Conservation (phyloP, 2,113 vertebrate species). For the Mesitornis unicolor region DNA sequence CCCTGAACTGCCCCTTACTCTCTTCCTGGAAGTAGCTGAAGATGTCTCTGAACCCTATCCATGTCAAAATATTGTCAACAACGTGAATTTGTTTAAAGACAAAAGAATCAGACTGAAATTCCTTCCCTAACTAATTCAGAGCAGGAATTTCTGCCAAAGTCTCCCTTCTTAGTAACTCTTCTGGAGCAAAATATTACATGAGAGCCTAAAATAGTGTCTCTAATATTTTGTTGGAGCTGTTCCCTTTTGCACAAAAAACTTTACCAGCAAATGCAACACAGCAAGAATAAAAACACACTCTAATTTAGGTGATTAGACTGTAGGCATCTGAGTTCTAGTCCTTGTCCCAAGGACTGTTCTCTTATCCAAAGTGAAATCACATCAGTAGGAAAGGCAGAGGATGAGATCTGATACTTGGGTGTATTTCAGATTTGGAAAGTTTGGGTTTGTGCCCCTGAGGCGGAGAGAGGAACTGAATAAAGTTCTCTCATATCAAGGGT, state of each 20-base stretch:
- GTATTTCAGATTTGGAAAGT: neutral
- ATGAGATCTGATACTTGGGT: neutral
- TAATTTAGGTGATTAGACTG: neutral
- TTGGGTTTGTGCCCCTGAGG: neutral
- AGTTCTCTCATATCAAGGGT: neutral
- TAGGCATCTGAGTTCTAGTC: neutral
- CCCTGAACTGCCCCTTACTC: neutral
- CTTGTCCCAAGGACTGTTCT: neutral
- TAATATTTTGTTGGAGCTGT: neutral
- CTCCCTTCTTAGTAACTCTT: neutral
- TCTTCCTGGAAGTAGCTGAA: neutral
- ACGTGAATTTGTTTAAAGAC: neutral
- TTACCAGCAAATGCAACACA: neutral
- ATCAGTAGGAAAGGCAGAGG: fast-evolving
- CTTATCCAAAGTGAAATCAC: neutral
- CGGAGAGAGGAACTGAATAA: neutral
- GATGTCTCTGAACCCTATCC: neutral
- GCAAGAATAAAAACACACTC: neutral
- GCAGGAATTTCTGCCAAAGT: neutral
- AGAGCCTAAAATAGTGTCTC: neutral
- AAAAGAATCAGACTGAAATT: neutral
- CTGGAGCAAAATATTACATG: neutral
- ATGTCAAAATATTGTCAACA: neutral
- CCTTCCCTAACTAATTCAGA: neutral
- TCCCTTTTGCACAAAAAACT: neutral